Evolutionary conservation across 2,113 vertebrate genomes (phyloP).

Genomic region (Tenebrosternarchus preto): DNA sequence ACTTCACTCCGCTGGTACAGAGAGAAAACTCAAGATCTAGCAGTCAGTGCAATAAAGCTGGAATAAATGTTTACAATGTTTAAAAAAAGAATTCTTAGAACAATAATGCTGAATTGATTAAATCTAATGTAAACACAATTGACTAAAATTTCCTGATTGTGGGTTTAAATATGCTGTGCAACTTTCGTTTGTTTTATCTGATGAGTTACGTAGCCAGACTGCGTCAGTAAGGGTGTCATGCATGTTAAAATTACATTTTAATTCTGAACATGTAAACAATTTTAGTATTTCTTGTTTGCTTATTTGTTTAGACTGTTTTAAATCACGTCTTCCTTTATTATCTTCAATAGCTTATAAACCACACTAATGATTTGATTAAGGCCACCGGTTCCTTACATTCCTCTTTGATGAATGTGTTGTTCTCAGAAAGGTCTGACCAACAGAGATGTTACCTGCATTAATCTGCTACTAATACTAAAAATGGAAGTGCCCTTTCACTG

Average conservation of each 20-base stretch:
- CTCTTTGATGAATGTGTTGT: neutral
- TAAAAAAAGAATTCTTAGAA: too few species aligned
- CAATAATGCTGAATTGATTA: too few species aligned
- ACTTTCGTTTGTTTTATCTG: too few species aligned
- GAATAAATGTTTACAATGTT: too few species aligned
- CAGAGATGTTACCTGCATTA: neutral
- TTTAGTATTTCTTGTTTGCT: conserved; percentile 2
- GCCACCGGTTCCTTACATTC: neutral
- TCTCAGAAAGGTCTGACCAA: neutral
- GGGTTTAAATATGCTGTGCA: too few species aligned
- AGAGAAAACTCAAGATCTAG: too few species aligned
- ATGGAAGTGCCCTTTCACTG: neutral
- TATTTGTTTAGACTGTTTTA: neutral
- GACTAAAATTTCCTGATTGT: too few species aligned
- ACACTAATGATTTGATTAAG: neutral
- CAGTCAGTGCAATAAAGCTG: too few species aligned
- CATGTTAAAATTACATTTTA: neutral
- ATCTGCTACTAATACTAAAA: neutral
- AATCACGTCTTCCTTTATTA: conserved; percentile 15
- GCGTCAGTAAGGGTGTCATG: neutral
- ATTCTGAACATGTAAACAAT: neutral
- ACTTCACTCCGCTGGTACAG: too few species aligned
- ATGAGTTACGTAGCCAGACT: too few species aligned
- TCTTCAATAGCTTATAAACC: neutral
- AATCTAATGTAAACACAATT: too few species aligned